Conservation (phyloP, 2,113 vertebrate genomes). For the Zeus faber region DNA sequence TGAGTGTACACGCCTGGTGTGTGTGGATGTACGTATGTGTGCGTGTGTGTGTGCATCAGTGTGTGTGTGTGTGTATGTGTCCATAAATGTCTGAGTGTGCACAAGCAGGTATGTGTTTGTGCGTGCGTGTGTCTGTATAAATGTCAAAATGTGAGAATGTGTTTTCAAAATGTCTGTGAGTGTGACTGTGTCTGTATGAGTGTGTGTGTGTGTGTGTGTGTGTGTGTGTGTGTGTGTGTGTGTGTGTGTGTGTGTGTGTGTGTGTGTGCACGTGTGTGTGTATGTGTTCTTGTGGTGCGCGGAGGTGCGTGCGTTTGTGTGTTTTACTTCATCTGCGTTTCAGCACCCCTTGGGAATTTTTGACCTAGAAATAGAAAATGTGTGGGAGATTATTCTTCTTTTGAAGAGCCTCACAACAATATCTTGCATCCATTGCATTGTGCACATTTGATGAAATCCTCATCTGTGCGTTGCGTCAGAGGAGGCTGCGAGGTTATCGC, state of each 20-base stretch:
- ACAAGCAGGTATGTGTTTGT: background rate
- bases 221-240: background rate
- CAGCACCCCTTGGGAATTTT: slow-evolving; percentile 53
- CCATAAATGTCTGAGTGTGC: background rate
- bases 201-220: background rate
- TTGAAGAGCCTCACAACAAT: slow-evolving; percentile 64
- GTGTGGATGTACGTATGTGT: too few species aligned
- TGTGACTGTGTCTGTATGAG: slow-evolving; percentile 3
- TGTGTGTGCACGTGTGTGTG: slow-evolving; percentile 25
- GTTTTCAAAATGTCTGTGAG: background rate
- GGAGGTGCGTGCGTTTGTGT: slow-evolving; percentile 11
- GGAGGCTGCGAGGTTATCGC: slow-evolving; percentile 48
- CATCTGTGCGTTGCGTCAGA: slow-evolving; percentile 63
- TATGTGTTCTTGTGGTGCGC: slow-evolving; percentile 21
- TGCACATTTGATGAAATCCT: slow-evolving; percentile 62
- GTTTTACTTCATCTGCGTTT: slow-evolving; percentile 55
- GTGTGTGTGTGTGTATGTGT: background rate
- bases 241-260: background rate
- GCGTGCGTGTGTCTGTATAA: background rate
- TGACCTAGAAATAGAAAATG: slow-evolving; percentile 59
- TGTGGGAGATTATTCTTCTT: slow-evolving; percentile 65
- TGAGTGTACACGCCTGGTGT: too few species aligned
- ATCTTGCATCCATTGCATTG: slow-evolving; percentile 52
- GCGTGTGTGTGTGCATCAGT: too few species aligned
- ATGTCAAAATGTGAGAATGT: slow-evolving; percentile 21